A percentile compares a stretch with the other conserved stretches of the same genome.
Evolutionary conservation across 1,140 invertebrate species (phyloP).

Genomic region (Drosophila suzukii): DNA sequence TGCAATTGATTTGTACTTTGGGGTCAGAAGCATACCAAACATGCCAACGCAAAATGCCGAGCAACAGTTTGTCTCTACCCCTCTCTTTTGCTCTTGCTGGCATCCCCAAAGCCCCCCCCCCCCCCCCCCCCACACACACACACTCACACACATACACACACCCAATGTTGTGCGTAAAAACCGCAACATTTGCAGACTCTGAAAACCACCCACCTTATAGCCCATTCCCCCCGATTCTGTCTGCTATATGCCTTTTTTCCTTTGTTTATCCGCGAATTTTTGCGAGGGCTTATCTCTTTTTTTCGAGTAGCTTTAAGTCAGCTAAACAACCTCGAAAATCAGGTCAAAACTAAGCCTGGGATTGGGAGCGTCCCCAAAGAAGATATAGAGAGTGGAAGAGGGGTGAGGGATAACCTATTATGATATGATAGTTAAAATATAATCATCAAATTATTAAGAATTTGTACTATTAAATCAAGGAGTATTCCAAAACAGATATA

Average conservation of each 20-base stretch:
- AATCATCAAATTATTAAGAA: no score
- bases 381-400: no score
- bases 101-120: not conserved
- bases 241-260: not conserved
- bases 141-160: not conserved
- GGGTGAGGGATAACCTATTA: no score
- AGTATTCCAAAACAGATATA: no score
- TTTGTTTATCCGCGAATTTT: constrained; percentile 26
- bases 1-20: constrained; percentile 82
- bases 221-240: constrained; percentile 10
- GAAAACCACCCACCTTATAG: constrained; percentile 12
- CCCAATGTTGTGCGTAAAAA: constrained; percentile 46
- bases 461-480: no score
- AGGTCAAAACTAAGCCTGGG: constrained; percentile 24
- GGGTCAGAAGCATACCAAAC: constrained; percentile 68
- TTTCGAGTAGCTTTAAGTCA: constrained; percentile 29
- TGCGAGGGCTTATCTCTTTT: constrained; percentile 9
- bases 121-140: not conserved
- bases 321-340: constrained; percentile 10
- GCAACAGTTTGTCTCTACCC: constrained; percentile 46
- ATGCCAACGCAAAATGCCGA: constrained; percentile 65
- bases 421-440: no score
- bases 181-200: constrained; percentile 64
- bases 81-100: not conserved
- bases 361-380: not conserved